These are phyloP conservation scores for Neoitamus cyanurus DNA, from an alignment of 2,888 invertebrate genomes.

Conservation along the genomic window DNA sequence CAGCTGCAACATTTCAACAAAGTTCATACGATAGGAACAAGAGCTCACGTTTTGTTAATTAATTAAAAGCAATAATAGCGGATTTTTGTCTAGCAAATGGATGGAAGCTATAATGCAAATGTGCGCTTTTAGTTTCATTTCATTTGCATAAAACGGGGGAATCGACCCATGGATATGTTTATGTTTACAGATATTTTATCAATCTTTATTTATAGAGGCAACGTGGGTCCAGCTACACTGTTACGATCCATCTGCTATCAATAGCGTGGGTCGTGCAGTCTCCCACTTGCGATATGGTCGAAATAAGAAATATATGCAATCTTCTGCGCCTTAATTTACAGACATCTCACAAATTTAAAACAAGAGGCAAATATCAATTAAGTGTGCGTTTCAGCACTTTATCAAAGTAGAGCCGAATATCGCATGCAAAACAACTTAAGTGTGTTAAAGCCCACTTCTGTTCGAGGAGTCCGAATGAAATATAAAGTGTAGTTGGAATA, in stretches of 20 bases:
- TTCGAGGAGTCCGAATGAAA: not conserved
- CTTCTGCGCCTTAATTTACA: not conserved
- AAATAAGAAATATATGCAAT: not conserved
- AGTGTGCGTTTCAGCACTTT: not conserved
- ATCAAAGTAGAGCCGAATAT: not conserved
- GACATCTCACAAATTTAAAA: not conserved
- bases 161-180: not conserved
- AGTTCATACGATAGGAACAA: not conserved
- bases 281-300: not conserved
- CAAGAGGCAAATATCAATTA: not conserved
- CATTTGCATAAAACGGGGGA: not conserved
- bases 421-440: not conserved
- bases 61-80: not conserved
- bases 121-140: not conserved
- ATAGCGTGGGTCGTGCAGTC: not conserved
- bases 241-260: not conserved
- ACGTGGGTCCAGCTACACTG: not conserved
- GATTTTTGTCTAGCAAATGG: not conserved
- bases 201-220: not conserved
- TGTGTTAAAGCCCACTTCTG: not conserved
- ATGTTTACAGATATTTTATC: not conserved
- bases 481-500: not conserved
- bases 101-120: not conserved
- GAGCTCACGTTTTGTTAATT: not conserved
- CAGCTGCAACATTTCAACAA: not conserved